A percentile compares a stretch with the other conserved stretches of the same genome.
phyloP scores from a whole-genome alignment of 1,140 invertebrate species.

The Seison nebaliae region DNA sequence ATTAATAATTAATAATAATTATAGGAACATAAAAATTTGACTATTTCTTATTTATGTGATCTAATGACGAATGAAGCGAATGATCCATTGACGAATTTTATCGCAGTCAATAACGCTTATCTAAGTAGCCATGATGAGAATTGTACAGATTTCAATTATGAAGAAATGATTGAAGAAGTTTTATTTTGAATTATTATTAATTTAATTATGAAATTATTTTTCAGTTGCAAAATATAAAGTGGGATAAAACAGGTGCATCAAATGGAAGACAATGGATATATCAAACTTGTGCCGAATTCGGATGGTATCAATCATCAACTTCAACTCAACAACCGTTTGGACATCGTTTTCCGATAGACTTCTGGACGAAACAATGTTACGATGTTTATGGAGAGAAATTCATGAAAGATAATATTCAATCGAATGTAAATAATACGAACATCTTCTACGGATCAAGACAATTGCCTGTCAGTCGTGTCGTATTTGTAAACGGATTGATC shows the following conservation, averaged over 20 bases:
- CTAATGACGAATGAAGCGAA: conserved; percentile 41
- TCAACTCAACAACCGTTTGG: conserved; percentile 44
- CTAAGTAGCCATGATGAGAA: conserved; percentile 40
- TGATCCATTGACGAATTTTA: conserved; percentile 40
- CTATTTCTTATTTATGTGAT: conserved; percentile 48
- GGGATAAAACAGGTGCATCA: conserved; percentile 29
- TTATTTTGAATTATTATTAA: too few species aligned
- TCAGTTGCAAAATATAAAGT: conserved; percentile 43
- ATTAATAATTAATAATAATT: neutral
- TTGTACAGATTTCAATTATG: conserved; percentile 56
- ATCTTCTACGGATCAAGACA: conserved; percentile 46
- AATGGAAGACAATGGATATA: conserved; percentile 52
- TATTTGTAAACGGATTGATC: conserved; percentile 61
- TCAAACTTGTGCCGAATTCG: conserved; percentile 78
- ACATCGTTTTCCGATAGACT: conserved; percentile 41
- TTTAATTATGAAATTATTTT: too few species aligned
- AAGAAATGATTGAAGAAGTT: conserved; percentile 43
- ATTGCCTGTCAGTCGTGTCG: conserved; percentile 42
- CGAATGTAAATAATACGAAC: conserved; percentile 43
- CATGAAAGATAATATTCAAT: conserved; percentile 33
- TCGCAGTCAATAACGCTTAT: conserved; percentile 42
- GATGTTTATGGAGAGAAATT: conserved; percentile 47
- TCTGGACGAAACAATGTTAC: conserved; percentile 48
- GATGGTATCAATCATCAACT: conserved; percentile 65
- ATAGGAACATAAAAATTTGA: conserved; percentile 38